Percentiles rank a stretch among this genome's conserved stretches.
phyloP scores from a whole-genome alignment of 1,140 invertebrate genomes.

The Brachionus manjavacas region DNA sequence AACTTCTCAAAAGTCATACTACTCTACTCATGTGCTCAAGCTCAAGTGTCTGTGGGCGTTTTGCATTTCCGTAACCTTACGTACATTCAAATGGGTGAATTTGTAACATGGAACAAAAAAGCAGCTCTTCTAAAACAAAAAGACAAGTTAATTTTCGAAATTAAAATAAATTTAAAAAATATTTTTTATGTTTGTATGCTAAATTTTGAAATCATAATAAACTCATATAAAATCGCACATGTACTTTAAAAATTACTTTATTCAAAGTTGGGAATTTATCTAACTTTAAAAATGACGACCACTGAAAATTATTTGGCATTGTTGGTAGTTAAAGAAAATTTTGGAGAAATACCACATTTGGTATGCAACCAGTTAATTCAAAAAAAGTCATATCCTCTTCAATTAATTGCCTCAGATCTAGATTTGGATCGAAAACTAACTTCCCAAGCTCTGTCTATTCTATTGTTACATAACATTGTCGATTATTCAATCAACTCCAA shows the following conservation, averaged over 20 bases:
- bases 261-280: not conserved
- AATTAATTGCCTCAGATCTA: not conserved
- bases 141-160: not conserved
- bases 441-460: not conserved
- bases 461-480: not conserved
- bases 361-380: constrained; percentile 14
- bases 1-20: too few relatives aligned
- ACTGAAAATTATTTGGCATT: constrained; percentile 3
- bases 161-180: not conserved
- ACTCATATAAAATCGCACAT: not conserved
- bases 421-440: not conserved
- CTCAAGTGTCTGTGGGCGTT: too few relatives aligned
- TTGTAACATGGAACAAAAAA: not conserved
- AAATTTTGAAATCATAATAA: not conserved
- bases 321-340: constrained; percentile 19
- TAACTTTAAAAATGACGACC: constrained; percentile 16
- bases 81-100: too few relatives aligned
- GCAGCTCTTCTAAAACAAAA: not conserved
- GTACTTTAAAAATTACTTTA: not conserved
- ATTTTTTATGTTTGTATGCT: not conserved
- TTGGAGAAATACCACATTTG: not conserved
- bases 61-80: too few relatives aligned
- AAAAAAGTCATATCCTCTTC: constrained; percentile 6
- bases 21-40: too few relatives aligned
- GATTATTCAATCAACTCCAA: not conserved